These are phyloP conservation scores for Polypedilum pembai DNA, from an alignment of 1,140 invertebrate species.

Conservation along the genomic window DNA sequence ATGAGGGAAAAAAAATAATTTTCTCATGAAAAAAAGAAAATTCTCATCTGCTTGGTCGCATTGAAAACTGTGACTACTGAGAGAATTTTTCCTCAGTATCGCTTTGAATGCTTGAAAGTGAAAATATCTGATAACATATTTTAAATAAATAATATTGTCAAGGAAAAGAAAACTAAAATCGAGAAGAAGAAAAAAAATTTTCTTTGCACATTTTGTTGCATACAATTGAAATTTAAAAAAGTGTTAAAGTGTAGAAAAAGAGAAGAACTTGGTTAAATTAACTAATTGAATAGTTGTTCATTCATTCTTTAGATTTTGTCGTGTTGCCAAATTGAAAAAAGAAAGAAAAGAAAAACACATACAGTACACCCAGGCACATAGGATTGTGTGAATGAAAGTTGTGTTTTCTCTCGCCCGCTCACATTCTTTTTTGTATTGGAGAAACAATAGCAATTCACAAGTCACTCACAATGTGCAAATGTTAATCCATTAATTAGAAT, in stretches of 20 bases:
- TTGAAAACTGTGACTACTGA: not conserved
- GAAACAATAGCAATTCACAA: not conserved
- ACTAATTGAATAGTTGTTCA: not conserved
- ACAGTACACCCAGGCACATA: conserved; percentile 23
- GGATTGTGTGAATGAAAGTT: conserved; percentile 11
- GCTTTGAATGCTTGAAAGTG: conserved; percentile 20
- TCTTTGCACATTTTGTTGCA: not conserved
- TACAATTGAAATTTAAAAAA: not conserved
- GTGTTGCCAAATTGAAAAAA: not conserved
- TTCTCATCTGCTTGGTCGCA: conserved; percentile 1
- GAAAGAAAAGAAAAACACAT: not conserved
- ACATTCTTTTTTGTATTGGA: not conserved
- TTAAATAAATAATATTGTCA: not conserved
- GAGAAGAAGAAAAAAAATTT: not conserved
- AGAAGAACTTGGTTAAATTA: not conserved
- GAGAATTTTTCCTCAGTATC: conserved; percentile 22
- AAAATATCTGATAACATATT: conserved; percentile 24
- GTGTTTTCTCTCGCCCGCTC: not conserved
- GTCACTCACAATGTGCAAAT: not conserved
- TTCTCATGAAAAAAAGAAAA: not conserved
- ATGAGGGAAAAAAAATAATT: too few species aligned
- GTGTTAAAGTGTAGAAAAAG: not conserved
- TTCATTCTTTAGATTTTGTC: conserved; percentile 17
- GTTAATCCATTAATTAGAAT: conserved; percentile 18
- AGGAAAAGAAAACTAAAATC: not conserved